These are phyloP conservation scores for Furcula furcula DNA, from an alignment of 2,888 invertebrate genomes.

Conservation along the genomic window DNA sequence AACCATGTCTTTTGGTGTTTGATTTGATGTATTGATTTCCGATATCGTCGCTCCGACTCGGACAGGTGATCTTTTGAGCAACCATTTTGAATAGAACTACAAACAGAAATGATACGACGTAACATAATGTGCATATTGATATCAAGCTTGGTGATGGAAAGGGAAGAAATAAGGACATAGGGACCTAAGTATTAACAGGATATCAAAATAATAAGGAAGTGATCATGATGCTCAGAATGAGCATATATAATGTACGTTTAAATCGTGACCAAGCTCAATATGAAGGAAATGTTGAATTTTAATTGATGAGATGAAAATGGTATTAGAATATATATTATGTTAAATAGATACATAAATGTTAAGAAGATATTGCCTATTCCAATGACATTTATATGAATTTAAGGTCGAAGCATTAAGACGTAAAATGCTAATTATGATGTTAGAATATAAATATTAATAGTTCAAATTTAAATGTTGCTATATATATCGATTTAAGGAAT, in stretches of 20 bases:
- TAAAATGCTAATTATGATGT: slow-evolving; percentile 7
- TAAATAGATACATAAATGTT: slow-evolving; percentile 9
- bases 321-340: slow-evolving; percentile 7
- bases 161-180: slow-evolving; percentile 15
- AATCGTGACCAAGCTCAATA: slow-evolving; percentile 14
- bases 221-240: too few species aligned
- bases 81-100: slow-evolving; percentile 82
- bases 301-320: neutral
- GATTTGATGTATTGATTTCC: slow-evolving; percentile 66
- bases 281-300: slow-evolving; percentile 11
- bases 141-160: slow-evolving; percentile 54
- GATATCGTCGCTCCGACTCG: slow-evolving; percentile 78
- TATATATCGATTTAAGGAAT: slow-evolving; percentile 30
- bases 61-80: slow-evolving; percentile 79
- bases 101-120: slow-evolving; percentile 81
- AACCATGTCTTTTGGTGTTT: slow-evolving; percentile 78
- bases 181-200: slow-evolving; percentile 4
- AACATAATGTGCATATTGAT: slow-evolving; percentile 77
- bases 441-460: neutral
- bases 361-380: slow-evolving; percentile 13
- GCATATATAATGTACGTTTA: slow-evolving; percentile 5
- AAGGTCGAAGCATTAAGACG: slow-evolving; percentile 36
- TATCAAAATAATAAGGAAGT: too few species aligned
- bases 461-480: slow-evolving; percentile 3
- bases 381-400: slow-evolving; percentile 14